phyloP scores from a whole-genome alignment of 2,113 vertebrate species.

The Hiodon tergisus region DNA sequence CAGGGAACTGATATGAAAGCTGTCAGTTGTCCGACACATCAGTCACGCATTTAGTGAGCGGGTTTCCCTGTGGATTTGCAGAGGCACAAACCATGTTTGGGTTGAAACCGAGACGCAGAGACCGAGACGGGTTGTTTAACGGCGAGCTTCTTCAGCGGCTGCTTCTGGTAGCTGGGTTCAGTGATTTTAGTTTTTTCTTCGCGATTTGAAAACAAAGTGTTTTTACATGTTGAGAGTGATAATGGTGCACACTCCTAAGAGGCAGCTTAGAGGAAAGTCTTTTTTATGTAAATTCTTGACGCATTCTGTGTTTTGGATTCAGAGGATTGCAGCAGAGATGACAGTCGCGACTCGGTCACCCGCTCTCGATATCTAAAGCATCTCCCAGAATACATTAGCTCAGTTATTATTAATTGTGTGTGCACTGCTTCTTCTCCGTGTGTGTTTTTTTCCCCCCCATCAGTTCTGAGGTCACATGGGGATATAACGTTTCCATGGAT shows the following conservation, averaged over 20 bases:
- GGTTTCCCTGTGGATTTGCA: slow-evolving; percentile 25
- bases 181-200: not conserved
- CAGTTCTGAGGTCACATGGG: not conserved
- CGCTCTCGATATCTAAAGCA: too few species aligned
- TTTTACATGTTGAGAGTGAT: slow-evolving; percentile 13
- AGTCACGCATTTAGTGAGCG: not conserved
- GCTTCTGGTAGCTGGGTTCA: slow-evolving; percentile 20
- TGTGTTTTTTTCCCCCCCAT: too few species aligned
- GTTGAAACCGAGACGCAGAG: not conserved
- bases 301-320: slow-evolving; percentile 7
- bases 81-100: slow-evolving; percentile 6
- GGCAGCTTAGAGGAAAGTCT: slow-evolving; percentile 28
- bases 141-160: slow-evolving; percentile 5
- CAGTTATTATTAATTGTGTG: too few species aligned
- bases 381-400: too few species aligned
- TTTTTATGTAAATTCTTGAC: slow-evolving; percentile 10
- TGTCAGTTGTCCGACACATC: not conserved
- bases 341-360: too few species aligned
- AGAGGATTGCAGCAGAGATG: not conserved
- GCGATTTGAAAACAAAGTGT: slow-evolving; percentile 5
- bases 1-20: not conserved
- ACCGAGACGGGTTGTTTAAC: slow-evolving; percentile 7
- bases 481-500: slow-evolving; percentile 1
- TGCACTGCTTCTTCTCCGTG: too few species aligned
- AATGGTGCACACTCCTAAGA: slow-evolving; percentile 23